A percentile compares a stretch with the other conserved stretches of the same genome.
Conservation (phyloP, 2,888 invertebrate genomes). For the Cryptus armator region DNA sequence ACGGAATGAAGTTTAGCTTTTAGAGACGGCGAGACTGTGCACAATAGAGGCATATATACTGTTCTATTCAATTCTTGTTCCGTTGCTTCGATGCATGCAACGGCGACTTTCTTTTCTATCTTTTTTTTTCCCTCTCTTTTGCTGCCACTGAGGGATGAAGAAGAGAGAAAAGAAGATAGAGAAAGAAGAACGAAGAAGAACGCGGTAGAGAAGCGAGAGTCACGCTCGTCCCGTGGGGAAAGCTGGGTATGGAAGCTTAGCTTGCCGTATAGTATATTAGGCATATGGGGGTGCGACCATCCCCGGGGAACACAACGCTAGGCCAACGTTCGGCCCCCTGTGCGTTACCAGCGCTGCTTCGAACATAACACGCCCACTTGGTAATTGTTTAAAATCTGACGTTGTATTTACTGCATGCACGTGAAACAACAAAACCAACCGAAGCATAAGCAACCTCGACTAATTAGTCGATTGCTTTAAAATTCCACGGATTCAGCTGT, state of each 20-base stretch:
- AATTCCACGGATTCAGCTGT: slow-evolving; percentile 15
- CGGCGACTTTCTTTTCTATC: slow-evolving; percentile 79
- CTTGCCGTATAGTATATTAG: slow-evolving; percentile 47
- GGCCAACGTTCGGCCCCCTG: background rate
- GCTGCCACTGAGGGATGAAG: background rate
- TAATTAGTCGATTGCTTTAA: slow-evolving; percentile 61
- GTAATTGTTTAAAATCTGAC: slow-evolving; percentile 69
- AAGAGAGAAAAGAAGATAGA: background rate
- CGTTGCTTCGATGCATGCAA: slow-evolving; percentile 28
- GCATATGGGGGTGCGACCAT: slow-evolving; percentile 65
- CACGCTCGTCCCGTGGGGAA: slow-evolving; percentile 68
- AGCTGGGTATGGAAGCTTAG: slow-evolving; percentile 38
- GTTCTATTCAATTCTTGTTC: slow-evolving; percentile 57
- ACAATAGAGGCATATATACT: slow-evolving; percentile 16
- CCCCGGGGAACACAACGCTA: slow-evolving; percentile 53
- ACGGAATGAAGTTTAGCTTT: background rate
- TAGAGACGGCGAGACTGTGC: slow-evolving; percentile 12
- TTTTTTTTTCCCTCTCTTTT: slow-evolving; percentile 64
- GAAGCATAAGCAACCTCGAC: background rate
- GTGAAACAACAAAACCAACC: background rate
- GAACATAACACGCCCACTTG: slow-evolving; percentile 60
- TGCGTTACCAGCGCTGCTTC: slow-evolving; percentile 12
- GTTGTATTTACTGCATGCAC: slow-evolving; percentile 33
- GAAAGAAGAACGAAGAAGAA: slow-evolving; percentile 30
- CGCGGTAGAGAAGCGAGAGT: slow-evolving; percentile 42